phyloP scores from a whole-genome alignment of 64 coral and sea anemone species.

The Acropora yongei region DNA sequence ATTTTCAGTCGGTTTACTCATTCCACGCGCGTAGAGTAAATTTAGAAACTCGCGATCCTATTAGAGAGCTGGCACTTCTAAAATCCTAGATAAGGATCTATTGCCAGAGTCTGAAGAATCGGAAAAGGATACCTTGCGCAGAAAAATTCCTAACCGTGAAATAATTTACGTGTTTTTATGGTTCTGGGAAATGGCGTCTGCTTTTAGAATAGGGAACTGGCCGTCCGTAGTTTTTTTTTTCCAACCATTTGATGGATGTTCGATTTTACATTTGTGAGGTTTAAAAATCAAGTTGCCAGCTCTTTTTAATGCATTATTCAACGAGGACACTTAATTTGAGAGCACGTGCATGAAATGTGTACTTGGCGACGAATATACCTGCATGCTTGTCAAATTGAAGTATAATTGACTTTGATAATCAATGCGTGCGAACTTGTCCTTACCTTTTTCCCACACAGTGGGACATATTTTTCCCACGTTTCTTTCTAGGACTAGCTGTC shows the following conservation, averaged over 20 bases:
- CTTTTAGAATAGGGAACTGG: background rate
- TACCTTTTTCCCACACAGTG: slow-evolving; percentile 4
- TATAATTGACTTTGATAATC: background rate
- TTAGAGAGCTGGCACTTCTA: background rate
- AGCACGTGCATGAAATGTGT: slow-evolving; percentile 8
- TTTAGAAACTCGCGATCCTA: background rate
- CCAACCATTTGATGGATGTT: background rate
- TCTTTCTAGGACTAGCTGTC: slow-evolving; percentile 20
- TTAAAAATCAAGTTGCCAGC: background rate
- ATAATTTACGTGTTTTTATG: background rate
- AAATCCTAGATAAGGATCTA: slow-evolving; percentile 3
- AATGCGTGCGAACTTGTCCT: background rate
- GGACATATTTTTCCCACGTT: background rate
- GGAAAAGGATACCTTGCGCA: slow-evolving; percentile 11
- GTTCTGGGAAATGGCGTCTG: background rate
- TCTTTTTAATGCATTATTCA: background rate
- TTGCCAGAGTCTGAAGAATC: background rate
- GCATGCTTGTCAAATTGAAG: background rate
- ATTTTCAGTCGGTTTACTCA: background rate
- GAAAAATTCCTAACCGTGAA: background rate
- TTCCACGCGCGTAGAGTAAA: background rate
- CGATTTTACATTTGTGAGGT: background rate
- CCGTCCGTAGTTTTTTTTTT: background rate
- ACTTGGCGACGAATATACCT: background rate
- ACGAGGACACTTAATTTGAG: background rate